phyloP scores from a whole-genome alignment of 2,888 invertebrate genomes.

The Chalcosyrphus nemorum region DNA sequence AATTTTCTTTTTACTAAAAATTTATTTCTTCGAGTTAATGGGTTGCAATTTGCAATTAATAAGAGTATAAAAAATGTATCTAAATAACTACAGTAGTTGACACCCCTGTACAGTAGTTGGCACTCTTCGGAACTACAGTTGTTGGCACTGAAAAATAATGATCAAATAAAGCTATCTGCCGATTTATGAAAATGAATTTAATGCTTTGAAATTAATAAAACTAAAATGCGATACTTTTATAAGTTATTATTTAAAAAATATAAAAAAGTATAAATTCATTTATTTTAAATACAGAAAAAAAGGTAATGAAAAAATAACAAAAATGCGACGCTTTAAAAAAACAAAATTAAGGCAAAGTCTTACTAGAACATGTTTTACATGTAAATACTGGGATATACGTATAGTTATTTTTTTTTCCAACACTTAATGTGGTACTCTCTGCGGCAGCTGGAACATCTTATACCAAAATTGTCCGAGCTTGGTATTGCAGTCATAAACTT shows the following conservation, averaged over 20 bases:
- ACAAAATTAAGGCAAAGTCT: neutral
- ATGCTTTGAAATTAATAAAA: neutral
- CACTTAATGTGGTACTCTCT: neutral
- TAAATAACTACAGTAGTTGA: neutral
- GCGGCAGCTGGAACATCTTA: neutral
- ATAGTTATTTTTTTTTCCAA: constrained; percentile 4
- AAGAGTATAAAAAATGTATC: neutral
- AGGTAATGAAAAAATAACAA: neutral
- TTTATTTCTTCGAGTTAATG: neutral
- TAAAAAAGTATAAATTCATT: neutral
- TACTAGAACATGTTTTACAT: neutral
- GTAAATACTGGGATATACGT: neutral
- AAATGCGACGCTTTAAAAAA: neutral
- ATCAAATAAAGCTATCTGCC: neutral
- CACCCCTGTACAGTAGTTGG: too few species aligned
- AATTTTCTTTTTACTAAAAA: constrained; percentile 1
- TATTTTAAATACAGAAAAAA: constrained; percentile 1
- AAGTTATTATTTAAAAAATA: constrained; percentile 5
- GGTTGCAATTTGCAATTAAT: neutral
- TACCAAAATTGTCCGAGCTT: neutral
- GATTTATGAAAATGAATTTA: too few species aligned
- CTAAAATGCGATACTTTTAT: neutral
- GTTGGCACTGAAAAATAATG: neutral
- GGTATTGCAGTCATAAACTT: neutral
- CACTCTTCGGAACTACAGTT: constrained; percentile 5